Base-by-base conservation (phyloP, 2,113 vertebrate genomes). In the Zapus hudsonius region DNA sequence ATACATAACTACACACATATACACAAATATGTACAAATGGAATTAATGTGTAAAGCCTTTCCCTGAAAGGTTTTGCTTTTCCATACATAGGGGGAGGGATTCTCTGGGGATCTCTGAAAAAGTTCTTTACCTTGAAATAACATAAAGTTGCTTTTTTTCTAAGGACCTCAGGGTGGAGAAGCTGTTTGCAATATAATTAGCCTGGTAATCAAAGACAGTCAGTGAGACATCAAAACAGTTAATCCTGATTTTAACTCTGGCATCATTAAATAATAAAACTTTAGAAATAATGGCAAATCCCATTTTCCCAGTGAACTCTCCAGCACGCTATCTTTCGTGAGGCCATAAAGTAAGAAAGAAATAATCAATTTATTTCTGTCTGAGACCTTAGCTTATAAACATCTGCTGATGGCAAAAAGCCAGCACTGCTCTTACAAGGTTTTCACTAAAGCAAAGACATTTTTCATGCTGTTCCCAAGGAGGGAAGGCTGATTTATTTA, bases 161-260 rank as follows among this genome's bases (percentile, higher is more conserved):
- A n/a, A 88, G 64, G 67, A 85, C 90, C 83, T 91, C 38, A 16
- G 80, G 52, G 44, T 52, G 16, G 52, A 52, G 12, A 52, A 52
- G 27, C 36, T 79, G 70, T 76, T 95, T 96, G 95, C 8, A 96
- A 70, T 82, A 85, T 84, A 85, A 96, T 94, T 94, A 94, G 47
- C 84, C 22, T 47, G 52, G 40, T 92, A 96, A 97, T 98, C 93
- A 90, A 95, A 96, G 75, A 86, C 64, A 94, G 88, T 94, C 86
- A 92, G 94, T 90, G 81, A 94, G 93, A 95, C 92, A 92, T 70
- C 94, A 97, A 91, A 96, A 82, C 95, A 95, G 95, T 95, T 97
- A 93, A 33, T 91, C 89, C 19, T 84, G 86, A 73, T 63, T 96
- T 64, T 90, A 93, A 90, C 94, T 75, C 93, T 84, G 93, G 84